Conservation (phyloP, 1,140 invertebrate species). For the Drosophila sucinea region DNA sequence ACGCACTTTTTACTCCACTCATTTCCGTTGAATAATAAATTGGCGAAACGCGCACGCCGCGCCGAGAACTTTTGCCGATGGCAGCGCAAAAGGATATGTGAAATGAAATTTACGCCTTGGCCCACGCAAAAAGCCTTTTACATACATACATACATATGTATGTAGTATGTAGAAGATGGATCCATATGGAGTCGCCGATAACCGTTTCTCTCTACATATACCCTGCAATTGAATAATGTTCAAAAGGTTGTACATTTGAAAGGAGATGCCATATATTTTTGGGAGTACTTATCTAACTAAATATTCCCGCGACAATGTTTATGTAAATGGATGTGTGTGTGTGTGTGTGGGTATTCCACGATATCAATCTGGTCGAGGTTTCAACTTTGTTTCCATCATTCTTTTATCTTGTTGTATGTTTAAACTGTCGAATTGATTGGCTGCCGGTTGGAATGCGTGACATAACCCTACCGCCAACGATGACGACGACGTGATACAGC, state of each 20-base stretch:
- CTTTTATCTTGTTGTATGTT: slow-evolving; percentile 45
- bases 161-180: too few species aligned
- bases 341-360: not conserved
- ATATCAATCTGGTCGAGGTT: slow-evolving; percentile 3
- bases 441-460: slow-evolving; percentile 49
- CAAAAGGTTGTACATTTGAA: not conserved
- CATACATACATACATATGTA: slow-evolving; percentile 3
- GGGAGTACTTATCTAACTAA: not conserved
- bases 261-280: not conserved
- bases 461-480: not conserved
- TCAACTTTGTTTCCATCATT: not conserved
- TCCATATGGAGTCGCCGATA: slow-evolving; percentile 19
- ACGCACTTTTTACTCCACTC: slow-evolving; percentile 44
- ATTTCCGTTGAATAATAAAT: slow-evolving; percentile 74
- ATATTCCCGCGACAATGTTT: not conserved
- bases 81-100: slow-evolving; percentile 25
- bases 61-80: slow-evolving; percentile 24
- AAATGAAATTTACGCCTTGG: slow-evolving; percentile 45
- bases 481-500: slow-evolving; percentile 5
- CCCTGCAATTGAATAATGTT: slow-evolving; percentile 12
- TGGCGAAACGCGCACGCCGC: slow-evolving; percentile 25
- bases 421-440: slow-evolving; percentile 68
- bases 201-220: slow-evolving; percentile 13
- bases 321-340: not conserved
- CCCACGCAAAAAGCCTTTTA: not conserved